Conservation (phyloP, 2,113 vertebrate species). For the Crotalus viridis region DNA sequence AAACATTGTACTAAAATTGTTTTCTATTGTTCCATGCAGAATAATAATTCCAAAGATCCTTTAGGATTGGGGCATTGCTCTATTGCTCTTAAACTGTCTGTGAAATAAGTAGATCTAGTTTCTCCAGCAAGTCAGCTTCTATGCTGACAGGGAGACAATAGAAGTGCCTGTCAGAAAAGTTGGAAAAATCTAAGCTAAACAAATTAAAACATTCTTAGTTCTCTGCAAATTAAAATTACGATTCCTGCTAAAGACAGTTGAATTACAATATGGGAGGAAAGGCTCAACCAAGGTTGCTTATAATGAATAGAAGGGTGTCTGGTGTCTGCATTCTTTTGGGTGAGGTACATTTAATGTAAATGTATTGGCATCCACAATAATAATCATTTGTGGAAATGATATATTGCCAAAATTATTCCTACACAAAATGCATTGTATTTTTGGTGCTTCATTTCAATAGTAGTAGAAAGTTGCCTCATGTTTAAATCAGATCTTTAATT, state of each 20-base stretch:
- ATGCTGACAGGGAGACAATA: neutral
- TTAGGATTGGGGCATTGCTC: neutral
- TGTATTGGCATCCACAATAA: neutral
- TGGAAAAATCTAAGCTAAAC: neutral
- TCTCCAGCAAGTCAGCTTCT: neutral
- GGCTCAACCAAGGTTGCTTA: no score
- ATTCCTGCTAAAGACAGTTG: neutral
- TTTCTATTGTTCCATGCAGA: neutral
- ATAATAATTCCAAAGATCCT: neutral
- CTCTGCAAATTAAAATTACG: neutral
- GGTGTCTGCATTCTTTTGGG: neutral
- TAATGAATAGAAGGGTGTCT: neutral
- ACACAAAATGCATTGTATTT: neutral
- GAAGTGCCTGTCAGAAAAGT: neutral
- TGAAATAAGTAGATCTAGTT: neutral
- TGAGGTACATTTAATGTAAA: neutral
- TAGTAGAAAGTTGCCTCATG: neutral
- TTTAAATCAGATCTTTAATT: neutral
- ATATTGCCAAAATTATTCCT: neutral
- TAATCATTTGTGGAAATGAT: neutral
- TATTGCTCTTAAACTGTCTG: neutral
- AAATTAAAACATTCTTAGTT: neutral
- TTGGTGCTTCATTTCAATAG: neutral
- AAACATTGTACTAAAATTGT: neutral
- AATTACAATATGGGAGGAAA: neutral